Percentiles rank a stretch among this genome's conserved stretches.
These are phyloP conservation scores for Pseudomyrmex flavicornis DNA, from an alignment of 1,140 invertebrate species.

Conservation along the genomic window DNA sequence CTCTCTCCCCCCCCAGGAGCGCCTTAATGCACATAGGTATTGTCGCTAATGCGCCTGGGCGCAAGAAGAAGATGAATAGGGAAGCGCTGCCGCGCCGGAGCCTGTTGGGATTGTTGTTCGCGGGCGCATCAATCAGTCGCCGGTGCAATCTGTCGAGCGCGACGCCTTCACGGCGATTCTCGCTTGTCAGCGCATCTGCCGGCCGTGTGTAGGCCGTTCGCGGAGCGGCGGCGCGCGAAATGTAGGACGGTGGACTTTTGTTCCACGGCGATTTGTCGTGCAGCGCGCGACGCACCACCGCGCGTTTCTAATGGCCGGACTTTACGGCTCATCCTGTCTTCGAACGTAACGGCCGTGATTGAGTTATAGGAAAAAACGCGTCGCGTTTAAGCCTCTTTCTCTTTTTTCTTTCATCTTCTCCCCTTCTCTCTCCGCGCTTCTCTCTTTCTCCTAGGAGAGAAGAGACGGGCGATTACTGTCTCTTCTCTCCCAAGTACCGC, in stretches of 20 bases:
- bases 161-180: slow-evolving; percentile 79
- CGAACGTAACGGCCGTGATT: slow-evolving; percentile 70
- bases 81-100: slow-evolving; percentile 83
- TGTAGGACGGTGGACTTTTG: slow-evolving; percentile 77
- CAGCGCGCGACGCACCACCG: slow-evolving; percentile 38
- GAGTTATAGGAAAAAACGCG: slow-evolving; percentile 55
- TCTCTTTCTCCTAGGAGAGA: background rate
- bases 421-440: background rate
- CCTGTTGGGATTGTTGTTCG: slow-evolving; percentile 82
- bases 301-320: slow-evolving; percentile 71
- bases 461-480: slow-evolving; percentile 23
- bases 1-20: background rate
- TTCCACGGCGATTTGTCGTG: slow-evolving; percentile 72
- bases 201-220: slow-evolving; percentile 58
- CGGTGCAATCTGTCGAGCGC: slow-evolving; percentile 77
- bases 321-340: slow-evolving; percentile 70
- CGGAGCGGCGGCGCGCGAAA: slow-evolving; percentile 62
- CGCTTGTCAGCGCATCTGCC: slow-evolving; percentile 82
- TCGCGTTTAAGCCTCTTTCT: slow-evolving; percentile 55
- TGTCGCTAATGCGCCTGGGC: slow-evolving; percentile 76
- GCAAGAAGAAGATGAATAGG: slow-evolving; percentile 83
- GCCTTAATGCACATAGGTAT: slow-evolving; percentile 73
- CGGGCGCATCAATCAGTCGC: slow-evolving; percentile 84
- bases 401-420: background rate
- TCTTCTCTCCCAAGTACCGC: background rate